A percentile compares a stretch with the other conserved stretches of the same genome.
Conservation (phyloP, 2,113 vertebrate species). For the Spea bombifrons region DNA sequence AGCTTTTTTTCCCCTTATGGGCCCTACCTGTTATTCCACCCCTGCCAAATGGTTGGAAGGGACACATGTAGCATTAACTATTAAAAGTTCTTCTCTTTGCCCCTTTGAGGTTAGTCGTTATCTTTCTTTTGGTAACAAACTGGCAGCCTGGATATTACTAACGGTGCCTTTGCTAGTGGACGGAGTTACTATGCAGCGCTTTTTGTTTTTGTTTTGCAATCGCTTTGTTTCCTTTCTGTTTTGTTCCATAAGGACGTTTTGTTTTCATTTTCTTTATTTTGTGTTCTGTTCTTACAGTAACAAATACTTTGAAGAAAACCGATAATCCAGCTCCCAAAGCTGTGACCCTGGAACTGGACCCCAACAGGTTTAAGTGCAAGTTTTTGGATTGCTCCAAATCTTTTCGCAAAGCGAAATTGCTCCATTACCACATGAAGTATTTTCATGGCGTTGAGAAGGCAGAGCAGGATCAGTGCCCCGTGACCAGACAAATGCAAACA, state of each 20-base stretch:
- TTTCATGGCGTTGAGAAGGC: slow-evolving; percentile 89
- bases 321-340: slow-evolving; percentile 71
- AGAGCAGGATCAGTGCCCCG: slow-evolving; percentile 71
- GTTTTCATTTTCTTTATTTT: neutral
- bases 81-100: no score
- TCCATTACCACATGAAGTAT: slow-evolving; percentile 97
- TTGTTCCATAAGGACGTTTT: neutral
- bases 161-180: no score
- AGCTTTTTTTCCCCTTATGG: neutral
- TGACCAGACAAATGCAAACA: slow-evolving; percentile 76
- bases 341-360: slow-evolving; percentile 83
- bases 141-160: no score
- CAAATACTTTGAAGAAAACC: slow-evolving; percentile 81
- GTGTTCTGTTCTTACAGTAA: slow-evolving; percentile 73
- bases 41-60: no score
- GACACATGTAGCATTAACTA: no score
- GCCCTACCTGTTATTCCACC: neutral
- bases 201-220: neutral
- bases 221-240: slow-evolving; percentile 1
- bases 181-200: no score
- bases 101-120: no score
- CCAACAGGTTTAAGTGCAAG: slow-evolving; percentile 91
- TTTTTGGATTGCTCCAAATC: slow-evolving; percentile 85
- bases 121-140: no score
- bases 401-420: slow-evolving; percentile 91